These are phyloP conservation scores for Creontiades dilutus DNA, from an alignment of 2,888 invertebrate genomes.

Conservation along the genomic window DNA sequence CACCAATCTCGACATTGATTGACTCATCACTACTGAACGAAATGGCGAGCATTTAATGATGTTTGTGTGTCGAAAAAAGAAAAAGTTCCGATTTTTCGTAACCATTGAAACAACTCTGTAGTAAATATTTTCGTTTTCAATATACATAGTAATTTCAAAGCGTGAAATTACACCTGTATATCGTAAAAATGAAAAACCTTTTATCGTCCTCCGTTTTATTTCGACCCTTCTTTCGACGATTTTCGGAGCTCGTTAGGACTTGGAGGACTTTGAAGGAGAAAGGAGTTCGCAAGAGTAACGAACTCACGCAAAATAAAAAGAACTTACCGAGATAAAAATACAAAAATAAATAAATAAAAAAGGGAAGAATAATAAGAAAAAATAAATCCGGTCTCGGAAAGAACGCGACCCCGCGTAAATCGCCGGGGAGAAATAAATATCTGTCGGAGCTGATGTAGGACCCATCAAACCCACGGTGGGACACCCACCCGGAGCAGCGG, in stretches of 20 bases:
- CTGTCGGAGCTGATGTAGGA: conserved; percentile 40
- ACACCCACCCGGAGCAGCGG: conserved; percentile 40
- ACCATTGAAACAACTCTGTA: too few species aligned
- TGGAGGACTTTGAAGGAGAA: conserved; percentile 3
- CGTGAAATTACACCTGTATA: neutral
- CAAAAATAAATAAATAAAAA: neutral
- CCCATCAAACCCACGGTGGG: conserved; percentile 46
- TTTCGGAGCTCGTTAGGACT: conserved; percentile 13
- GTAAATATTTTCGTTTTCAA: neutral
- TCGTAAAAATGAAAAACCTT: neutral
- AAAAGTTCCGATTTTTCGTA: too few species aligned
- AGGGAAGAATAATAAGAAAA: conserved; percentile 19
- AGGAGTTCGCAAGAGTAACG: conserved; percentile 27
- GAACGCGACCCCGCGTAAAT: conserved; percentile 41
- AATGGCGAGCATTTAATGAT: too few species aligned
- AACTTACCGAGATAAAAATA: neutral
- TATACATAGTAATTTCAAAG: neutral
- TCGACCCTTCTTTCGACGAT: neutral
- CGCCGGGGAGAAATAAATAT: conserved; percentile 49
- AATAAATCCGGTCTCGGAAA: neutral
- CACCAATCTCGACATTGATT: too few species aligned
- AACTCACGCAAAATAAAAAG: neutral
- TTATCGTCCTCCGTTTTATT: neutral
- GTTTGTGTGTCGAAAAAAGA: too few species aligned
- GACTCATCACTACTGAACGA: too few species aligned